Conservation (phyloP, 2,113 vertebrate species). For the Trachemys scripta region DNA sequence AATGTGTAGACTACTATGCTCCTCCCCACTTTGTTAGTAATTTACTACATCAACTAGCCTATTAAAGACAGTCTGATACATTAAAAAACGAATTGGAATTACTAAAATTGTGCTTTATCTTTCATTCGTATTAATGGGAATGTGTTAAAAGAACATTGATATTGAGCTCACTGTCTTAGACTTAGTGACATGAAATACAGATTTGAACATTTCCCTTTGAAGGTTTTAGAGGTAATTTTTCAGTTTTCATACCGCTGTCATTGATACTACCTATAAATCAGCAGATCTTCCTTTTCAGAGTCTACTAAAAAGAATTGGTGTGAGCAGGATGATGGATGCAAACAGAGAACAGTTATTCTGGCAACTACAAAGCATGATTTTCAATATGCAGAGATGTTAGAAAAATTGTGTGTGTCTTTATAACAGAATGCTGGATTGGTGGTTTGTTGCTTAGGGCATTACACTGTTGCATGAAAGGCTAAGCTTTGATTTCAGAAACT, state of each 20-base stretch:
- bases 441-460: not conserved
- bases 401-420: not conserved
- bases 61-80: not conserved
- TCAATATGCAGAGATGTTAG: not conserved
- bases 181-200: constrained; percentile 27
- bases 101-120: not conserved
- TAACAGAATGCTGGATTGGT: not conserved
- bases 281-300: not conserved
- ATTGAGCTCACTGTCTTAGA: constrained; percentile 13
- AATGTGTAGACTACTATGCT: not conserved
- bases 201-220: constrained; percentile 23
- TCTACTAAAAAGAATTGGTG: constrained; percentile 47
- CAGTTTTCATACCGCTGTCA: constrained; percentile 59
- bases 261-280: not conserved
- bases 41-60: not conserved
- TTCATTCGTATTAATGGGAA: constrained; percentile 7
- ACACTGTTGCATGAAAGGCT: not conserved
- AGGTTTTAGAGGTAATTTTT: constrained; percentile 54
- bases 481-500: not conserved
- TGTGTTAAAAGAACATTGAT: constrained; percentile 22
- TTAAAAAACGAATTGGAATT: not conserved
- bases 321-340: constrained; percentile 33
- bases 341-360: constrained; percentile 31
- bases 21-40: not conserved
- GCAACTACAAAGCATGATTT: not conserved